Evolutionary conservation across 2,888 invertebrate species (phyloP), one percentile per base, ranked within the genome.

Genomic region (Callyntrura sp.): DNA sequence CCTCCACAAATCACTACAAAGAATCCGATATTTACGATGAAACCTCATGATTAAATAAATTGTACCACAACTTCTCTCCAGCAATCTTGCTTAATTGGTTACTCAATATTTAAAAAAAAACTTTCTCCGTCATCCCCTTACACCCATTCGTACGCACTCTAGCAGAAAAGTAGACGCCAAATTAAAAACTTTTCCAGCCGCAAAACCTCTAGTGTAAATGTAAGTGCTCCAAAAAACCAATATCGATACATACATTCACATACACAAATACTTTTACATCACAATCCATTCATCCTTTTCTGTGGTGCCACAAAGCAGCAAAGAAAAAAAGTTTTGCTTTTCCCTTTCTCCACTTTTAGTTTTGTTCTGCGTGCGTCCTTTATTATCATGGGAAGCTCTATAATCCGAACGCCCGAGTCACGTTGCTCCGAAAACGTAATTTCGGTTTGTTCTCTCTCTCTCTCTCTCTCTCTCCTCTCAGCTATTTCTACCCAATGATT

Each of bases 121-220:
- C 45, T 76, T 85, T 57, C 76, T 45, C 9, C 17, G 35, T 43
- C 6, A n/a, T 43, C 14, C 9, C 70, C 2, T 20, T 17, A 11
- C 45, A 17, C 43, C 43, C 70, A 12, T n/a, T 14, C n/a, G 51
- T n/a, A 51, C n/a, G 51, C n/a, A 14, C 14, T n/a, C 20, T 12
- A 9, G 70, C 17, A 45, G 70, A 70, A n/a, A 70, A 45, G 35
- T 35, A 2, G 35, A 35, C 35, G 35, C 35, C 73, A 60, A 85
- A 85, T 76, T 85, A 76, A 85, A 85, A 85, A 76, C 85, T 85
- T 85, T 70, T 17, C 45, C 20, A 70, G 45, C 70, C 70, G 20
- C 70, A 70, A 70, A 70, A 28, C 68, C 35, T n/a, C 35, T 35
- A 0, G 12, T 68, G 9, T 23, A 23, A n/a, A n/a, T n/a, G n/a